Evolutionary conservation across 2,888 invertebrate genomes (phyloP).

Genomic region (Athrips mouffetella): DNA sequence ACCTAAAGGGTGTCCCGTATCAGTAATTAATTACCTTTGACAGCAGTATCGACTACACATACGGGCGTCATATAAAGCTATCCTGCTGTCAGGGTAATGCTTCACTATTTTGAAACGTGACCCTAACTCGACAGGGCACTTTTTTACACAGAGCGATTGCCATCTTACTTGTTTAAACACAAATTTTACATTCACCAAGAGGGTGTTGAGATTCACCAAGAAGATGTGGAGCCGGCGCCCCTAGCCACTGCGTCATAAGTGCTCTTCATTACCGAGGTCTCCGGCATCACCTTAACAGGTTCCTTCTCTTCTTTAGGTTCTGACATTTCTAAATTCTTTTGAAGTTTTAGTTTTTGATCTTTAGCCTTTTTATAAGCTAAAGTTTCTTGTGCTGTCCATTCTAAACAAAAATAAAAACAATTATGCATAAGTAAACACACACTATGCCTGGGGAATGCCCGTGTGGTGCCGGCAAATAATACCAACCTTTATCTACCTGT

Average conservation of each 20-base stretch:
- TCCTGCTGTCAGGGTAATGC: too few relatives aligned
- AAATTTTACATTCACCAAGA: conserved; percentile 25
- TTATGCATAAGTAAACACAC: too few relatives aligned
- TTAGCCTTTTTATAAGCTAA: conserved; percentile 58
- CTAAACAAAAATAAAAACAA: conserved; percentile 29
- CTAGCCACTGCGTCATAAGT: conserved; percentile 33
- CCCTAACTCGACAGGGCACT: too few relatives aligned
- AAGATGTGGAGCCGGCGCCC: conserved; percentile 38
- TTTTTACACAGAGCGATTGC: background rate
- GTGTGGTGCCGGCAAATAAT: too few relatives aligned
- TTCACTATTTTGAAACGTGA: too few relatives aligned
- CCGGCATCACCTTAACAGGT: conserved; percentile 28
- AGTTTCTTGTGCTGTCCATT: conserved; percentile 65
- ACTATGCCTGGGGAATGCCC: too few relatives aligned
- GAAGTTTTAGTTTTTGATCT: conserved; percentile 47
- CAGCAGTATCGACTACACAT: too few relatives aligned
- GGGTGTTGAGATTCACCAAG: conserved; percentile 21
- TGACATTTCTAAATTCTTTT: conserved; percentile 24
- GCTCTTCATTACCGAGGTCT: conserved; percentile 44
- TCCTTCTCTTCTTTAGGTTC: conserved; percentile 24
- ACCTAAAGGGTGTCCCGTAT: too few relatives aligned
- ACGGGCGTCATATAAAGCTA: too few relatives aligned
- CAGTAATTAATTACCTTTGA: too few relatives aligned
- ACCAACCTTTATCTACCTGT: too few relatives aligned
- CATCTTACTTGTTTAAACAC: conserved; percentile 10